Base-by-base conservation (phyloP, 2,113 vertebrate genomes). In the Stigmatopora nigra region DNA sequence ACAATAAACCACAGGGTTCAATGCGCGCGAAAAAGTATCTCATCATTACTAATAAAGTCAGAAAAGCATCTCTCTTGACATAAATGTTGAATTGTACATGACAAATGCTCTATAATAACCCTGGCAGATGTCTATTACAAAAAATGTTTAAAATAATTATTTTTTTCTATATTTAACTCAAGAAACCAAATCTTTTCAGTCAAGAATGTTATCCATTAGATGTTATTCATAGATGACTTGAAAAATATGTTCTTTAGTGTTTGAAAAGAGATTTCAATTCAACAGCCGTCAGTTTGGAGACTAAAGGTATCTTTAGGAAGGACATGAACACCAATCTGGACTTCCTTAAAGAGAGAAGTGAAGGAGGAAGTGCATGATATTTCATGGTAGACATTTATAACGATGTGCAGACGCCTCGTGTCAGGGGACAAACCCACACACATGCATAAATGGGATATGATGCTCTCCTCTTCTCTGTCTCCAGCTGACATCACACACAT, bases 401-500 rank as follows among this genome's bases (percentile, higher is more conserved):
- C 74, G 59, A 64, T 69, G 69, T 77, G 80, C 70, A 75, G 64
- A 49, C 73, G 16, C 46, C 67, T 25, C 36, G 68, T 85, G 83
- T 88, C 81, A 82, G 78, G 71, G 81, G 81, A 87, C 85, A 83
- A 75, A 80, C 78, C 64, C 81, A 76, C 71, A 58, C 73, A 56
- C 78, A 65, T 56, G 78, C 71, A 81, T 82, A 79, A 83, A 78
- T 8, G 71, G 79, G 79, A 84, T 84, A 82, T 80, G 84, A 87
- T 85, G 85, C 78, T 78, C 82, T 88, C 76, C 79, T 57, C 76
- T 80, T 79, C 76, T 83, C 85, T 88, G 83, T 88, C 77, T 84
- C 85, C 79, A 80, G 82, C 82, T 85, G 87, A 88, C 87, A 87
- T 85, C 80, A 83, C 84, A 86, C 87, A 87, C 87, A 87, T 87